Evolutionary conservation across 2,113 vertebrate genomes (phyloP).

Genomic region (Pedetes capensis): DNA sequence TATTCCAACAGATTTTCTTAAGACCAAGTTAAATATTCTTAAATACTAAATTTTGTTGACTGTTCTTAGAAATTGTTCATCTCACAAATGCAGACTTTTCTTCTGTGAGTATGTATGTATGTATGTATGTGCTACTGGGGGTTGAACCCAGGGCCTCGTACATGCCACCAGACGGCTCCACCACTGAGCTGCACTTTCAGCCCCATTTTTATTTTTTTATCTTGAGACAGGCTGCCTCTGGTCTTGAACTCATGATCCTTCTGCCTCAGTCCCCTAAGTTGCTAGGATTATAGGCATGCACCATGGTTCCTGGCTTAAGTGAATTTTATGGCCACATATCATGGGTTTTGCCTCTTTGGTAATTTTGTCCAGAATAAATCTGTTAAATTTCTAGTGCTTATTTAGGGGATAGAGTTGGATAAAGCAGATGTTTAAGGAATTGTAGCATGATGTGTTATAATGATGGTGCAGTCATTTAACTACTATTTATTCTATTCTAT

Average conservation of each 20-base stretch:
- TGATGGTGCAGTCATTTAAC: neutral
- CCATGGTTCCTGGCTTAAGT: too few species aligned
- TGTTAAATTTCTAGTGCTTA: conserved; percentile 8
- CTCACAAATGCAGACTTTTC: neutral
- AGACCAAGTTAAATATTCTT: neutral
- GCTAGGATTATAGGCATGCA: too few species aligned
- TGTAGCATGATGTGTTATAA: neutral
- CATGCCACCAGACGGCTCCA: too few species aligned
- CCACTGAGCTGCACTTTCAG: too few species aligned
- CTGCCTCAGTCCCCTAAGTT: too few species aligned
- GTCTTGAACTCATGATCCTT: too few species aligned
- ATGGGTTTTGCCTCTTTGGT: neutral
- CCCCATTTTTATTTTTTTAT: too few species aligned
- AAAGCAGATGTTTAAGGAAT: conserved; percentile 7
- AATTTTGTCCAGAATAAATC: neutral
- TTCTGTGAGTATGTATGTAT: too few species aligned
- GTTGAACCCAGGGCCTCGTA: too few species aligned
- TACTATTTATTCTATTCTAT: neutral
- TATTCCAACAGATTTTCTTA: conserved; percentile 5
- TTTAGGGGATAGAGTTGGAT: neutral
- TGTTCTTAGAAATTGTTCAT: neutral
- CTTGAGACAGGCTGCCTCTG: too few species aligned
- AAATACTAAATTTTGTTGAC: conserved; percentile 13
- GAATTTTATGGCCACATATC: neutral
- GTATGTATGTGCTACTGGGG: too few species aligned